Evolutionary conservation across 2,797 vertebrate genomes (phyloP).

Genomic region (Botia kubotai): DNA sequence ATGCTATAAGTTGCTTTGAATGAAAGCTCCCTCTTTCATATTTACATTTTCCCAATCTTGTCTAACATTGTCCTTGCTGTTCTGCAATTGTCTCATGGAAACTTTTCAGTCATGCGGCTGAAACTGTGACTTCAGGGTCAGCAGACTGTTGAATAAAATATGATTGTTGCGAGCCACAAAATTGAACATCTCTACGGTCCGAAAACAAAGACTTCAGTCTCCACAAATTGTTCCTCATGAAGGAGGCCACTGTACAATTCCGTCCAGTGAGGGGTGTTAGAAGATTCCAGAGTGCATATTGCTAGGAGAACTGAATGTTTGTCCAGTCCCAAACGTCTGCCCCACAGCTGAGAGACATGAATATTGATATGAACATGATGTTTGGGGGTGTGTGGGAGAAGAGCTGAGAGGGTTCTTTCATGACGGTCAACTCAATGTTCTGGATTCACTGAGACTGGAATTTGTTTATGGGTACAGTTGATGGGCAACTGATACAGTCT

Average conservation of each 20-base stretch:
- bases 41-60: neutral
- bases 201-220: constrained; percentile 79
- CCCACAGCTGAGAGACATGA: constrained; percentile 71
- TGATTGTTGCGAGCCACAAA: constrained; percentile 67
- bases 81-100: constrained; percentile 69
- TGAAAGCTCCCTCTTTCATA: too few species aligned
- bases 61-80: constrained; percentile 44
- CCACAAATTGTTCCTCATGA: constrained; percentile 62
- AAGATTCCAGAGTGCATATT: constrained; percentile 75
- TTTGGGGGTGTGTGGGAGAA: constrained; percentile 70
- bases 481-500: constrained; percentile 33
- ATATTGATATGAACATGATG: constrained; percentile 77
- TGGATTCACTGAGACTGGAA: constrained; percentile 57
- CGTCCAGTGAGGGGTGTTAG: constrained; percentile 66
- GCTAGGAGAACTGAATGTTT: constrained; percentile 65
- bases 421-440: constrained; percentile 62
- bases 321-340: constrained; percentile 67
- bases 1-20: too few species aligned
- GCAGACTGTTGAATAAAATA: constrained; percentile 78
- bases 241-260: constrained; percentile 76
- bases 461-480: constrained; percentile 46
- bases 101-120: constrained; percentile 63
- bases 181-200: constrained; percentile 56
- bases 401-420: constrained; percentile 66
- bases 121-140: constrained; percentile 64